Evolutionary conservation across 2,113 vertebrate genomes (phyloP).

Genomic region (Eulacestoma nigropectus): DNA sequence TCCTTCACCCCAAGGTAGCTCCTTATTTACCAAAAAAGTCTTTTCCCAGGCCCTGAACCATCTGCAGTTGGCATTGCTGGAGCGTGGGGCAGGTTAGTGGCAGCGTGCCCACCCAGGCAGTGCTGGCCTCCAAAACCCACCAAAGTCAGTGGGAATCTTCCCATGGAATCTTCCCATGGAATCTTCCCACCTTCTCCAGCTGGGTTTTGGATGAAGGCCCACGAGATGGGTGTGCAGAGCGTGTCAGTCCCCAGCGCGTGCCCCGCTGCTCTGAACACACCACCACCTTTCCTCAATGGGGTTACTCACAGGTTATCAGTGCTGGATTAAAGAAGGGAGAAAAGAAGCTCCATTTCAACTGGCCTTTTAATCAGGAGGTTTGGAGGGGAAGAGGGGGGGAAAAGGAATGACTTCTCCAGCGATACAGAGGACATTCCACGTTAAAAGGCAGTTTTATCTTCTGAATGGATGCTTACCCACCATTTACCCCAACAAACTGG

Average conservation of each 20-base stretch:
- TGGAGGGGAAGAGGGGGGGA: background rate
- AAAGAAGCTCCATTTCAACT: slow-evolving; percentile 9
- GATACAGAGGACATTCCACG: background rate
- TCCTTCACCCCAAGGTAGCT: background rate
- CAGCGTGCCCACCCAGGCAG: background rate
- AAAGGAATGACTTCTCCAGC: background rate
- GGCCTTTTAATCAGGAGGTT: slow-evolving; percentile 48
- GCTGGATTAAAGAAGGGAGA: slow-evolving; percentile 19
- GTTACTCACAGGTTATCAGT: background rate
- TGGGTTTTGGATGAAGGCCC: background rate
- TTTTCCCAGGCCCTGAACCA: background rate
- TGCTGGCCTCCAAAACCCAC: background rate
- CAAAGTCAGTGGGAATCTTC: background rate
- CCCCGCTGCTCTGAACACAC: background rate
- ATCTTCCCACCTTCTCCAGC: background rate
- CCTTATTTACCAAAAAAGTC: background rate
- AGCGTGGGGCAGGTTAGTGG: background rate
- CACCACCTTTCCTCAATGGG: background rate
- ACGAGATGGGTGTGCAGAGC: background rate
- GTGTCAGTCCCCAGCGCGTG: background rate
- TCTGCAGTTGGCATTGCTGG: background rate
- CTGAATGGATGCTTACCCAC: slow-evolving; percentile 89
- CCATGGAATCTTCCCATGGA: background rate
- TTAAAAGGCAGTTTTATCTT: slow-evolving; percentile 40
- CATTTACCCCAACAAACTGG: slow-evolving; percentile 99